Base-by-base conservation (phyloP, 2,113 vertebrate genomes). In the Amphiprion ocellaris region DNA sequence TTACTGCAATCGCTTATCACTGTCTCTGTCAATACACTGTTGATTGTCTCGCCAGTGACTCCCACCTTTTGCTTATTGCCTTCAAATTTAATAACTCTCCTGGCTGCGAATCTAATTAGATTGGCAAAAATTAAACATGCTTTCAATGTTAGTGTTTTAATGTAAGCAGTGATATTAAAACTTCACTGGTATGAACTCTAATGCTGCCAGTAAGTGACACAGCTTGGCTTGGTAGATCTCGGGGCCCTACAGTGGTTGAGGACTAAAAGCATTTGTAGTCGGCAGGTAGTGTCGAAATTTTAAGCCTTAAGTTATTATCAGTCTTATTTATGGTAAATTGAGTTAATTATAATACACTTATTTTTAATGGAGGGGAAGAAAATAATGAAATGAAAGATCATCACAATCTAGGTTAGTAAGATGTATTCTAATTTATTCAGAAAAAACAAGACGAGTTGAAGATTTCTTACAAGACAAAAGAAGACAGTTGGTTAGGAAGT, bases 101-200 rank as follows among this genome's bases (percentile, higher is more conserved):
- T 41, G 52, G 21, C 77, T 41, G 41, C 52, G 16, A 33, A 59
- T 72, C 28, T 79, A 10, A 59, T 72, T 69, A 59, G 1, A 52
- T 23, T 58, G 3, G 24, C 30, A 44, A 77, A 61, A 67, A 28
- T 67, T 41, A 26, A 66, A 50, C 19, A 21, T 37, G 12, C 17
- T 17, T 1, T 70, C 33, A 70, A 46, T 59, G 28, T n/a, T 15
- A n/a, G n/a, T 56, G 33, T 49, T 54, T 23, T 63, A n/a, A 44
- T 66, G 56, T 73, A 41, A 62, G 14, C 17, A 14, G 2, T 4
- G 2, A 26, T 16, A 53, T 47, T 53, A 15, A 33, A 47, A 47
- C 41, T 80, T 33, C 3, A 44, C n/a, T 15, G 39, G 24, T 59
- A 44, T 49, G 16, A 49, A 49, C 47, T 58, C 10, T 53, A 53